Evolutionary conservation across 2,888 invertebrate species (phyloP), one percentile per base, ranked within the genome.

Genomic region (Zonitis immaculata): DNA sequence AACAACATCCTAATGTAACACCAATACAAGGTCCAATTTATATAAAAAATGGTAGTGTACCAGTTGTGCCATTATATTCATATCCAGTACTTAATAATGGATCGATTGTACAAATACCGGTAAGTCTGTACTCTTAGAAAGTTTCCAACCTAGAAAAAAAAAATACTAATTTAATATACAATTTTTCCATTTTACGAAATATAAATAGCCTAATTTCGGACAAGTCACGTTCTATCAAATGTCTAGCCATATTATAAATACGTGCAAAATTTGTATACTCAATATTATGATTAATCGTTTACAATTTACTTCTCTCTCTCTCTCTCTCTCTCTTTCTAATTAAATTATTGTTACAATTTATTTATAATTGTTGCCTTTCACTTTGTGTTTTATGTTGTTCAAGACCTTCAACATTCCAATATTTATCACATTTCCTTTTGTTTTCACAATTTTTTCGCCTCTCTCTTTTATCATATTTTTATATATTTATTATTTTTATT

Each of bases 21-120:
- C 91, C 91, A 22, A 88, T 91, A 54, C 90, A 91, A 75, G 92
- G 92, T 28, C 92, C 92, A n/a, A 91, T 92, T 72, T 86, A 84
- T 68, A 76, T 91, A 62, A 87, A 89, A 76, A 92, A 92, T 74
- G 91, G 91, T 54, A 84, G 86, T 42, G 90, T 91, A 47, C 92
- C 92, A 44, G 92, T 92, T 6, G 91, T 92, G 58, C 92, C 92
- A 18, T 79, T 92, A 42, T 91, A 90, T 64, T 88, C 91, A 47
- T 91, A 91, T 77, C 87, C 88, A 45, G 87, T 88, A 63, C 79
- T 89, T 68, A 90, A 89, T 77, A 92, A 92, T 76, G 92, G 92
- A 60, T 85, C 88, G 44, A 87, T 90, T 75, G 86, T 91, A 65
- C 91, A 92, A 80, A 92, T 92, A 80, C 92, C 92, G 79, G 92